Conservation (phyloP, 2,888 invertebrate species). For the Lithodes maja region DNA sequence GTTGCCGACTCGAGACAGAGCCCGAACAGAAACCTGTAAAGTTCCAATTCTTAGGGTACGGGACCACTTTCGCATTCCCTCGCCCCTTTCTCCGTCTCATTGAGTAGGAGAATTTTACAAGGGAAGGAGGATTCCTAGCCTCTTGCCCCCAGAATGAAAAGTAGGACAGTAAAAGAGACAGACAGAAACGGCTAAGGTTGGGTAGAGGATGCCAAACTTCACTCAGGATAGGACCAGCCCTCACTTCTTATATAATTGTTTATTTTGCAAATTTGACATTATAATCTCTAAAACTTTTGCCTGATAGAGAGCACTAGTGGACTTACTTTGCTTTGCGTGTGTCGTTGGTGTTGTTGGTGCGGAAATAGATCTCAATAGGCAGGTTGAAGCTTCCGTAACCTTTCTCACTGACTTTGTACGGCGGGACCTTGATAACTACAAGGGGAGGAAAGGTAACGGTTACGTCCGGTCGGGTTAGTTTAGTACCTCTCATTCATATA, state of each 20-base stretch:
- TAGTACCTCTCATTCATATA: no score
- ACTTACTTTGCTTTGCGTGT: constrained; percentile 60
- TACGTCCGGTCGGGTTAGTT: no score
- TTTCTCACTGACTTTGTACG: constrained; percentile 92
- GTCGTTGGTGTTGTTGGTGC: constrained; percentile 64
- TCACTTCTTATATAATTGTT: neutral
- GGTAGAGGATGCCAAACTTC: no score
- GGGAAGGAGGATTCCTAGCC: no score
- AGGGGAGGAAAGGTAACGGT: constrained; percentile 72
- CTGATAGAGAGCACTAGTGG: neutral
- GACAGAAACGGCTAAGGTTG: no score
- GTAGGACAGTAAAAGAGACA: no score
- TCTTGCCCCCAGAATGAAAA: no score
- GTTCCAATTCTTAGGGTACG: no score
- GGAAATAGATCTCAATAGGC: constrained; percentile 88
- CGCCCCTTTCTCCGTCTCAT: neutral
- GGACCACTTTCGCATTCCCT: neutral
- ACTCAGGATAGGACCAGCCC: neutral
- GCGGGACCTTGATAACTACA: constrained; percentile 92
- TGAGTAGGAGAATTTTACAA: no score
- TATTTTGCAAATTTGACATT: neutral
- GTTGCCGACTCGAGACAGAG: no score
- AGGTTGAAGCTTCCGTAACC: constrained; percentile 96
- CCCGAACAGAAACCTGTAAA: no score
- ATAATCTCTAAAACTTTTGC: neutral